These are phyloP conservation scores for Patagioenas fasciata DNA, from an alignment of 2,113 vertebrate species.

Conservation along the genomic window DNA sequence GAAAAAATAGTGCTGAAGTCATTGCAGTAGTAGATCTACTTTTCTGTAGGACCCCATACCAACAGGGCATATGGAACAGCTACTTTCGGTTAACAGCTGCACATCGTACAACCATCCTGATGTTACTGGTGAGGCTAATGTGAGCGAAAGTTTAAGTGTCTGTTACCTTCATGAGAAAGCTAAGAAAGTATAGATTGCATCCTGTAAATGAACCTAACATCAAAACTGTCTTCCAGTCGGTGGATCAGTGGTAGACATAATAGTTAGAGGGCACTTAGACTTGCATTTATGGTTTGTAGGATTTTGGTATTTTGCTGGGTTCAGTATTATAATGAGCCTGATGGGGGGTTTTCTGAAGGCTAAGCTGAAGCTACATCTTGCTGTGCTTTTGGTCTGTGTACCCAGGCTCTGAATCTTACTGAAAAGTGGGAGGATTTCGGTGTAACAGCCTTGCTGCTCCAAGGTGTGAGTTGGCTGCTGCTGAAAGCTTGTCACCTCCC, in stretches of 20 bases:
- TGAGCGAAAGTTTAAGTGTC: background rate
- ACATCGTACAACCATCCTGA: background rate
- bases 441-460: background rate
- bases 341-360: background rate
- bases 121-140: accelerated
- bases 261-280: background rate
- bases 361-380: background rate
- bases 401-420: background rate
- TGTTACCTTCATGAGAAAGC: background rate
- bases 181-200: background rate
- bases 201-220: background rate
- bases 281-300: background rate
- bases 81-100: background rate
- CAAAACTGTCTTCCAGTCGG: background rate
- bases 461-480: background rate
- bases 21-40: background rate
- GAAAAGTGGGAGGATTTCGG: background rate
- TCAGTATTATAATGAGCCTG: background rate
- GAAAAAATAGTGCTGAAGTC: background rate
- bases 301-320: background rate
- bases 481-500: background rate
- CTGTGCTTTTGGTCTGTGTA: background rate
- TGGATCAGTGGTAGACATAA: background rate
- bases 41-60: background rate
- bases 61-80: background rate